Evolutionary conservation across 2,797 vertebrate genomes (phyloP).

Genomic region (Sardinella longiceps): DNA sequence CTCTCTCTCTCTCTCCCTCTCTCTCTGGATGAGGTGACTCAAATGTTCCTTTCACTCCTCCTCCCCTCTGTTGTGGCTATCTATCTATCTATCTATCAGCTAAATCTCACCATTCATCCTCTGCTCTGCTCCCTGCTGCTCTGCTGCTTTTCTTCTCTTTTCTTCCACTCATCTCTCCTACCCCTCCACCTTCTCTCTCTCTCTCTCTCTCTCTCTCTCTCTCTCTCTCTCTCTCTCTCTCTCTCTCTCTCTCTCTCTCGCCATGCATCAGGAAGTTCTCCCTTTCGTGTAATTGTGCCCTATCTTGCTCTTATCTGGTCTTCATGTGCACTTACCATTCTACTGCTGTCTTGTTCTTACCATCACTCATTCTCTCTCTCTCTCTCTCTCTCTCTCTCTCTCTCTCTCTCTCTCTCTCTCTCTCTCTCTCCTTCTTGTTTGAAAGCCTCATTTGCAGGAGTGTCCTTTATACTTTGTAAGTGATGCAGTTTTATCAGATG

Average conservation of each 20-base stretch:
- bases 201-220: not conserved
- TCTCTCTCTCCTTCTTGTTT: not conserved
- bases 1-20: constrained; percentile 15
- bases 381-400: not conserved
- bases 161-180: not conserved
- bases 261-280: constrained; percentile 31
- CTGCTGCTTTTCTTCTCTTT: constrained; percentile 11
- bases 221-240: not conserved
- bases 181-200: not conserved
- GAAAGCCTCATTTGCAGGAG: not conserved
- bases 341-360: constrained; percentile 15
- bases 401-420: not conserved
- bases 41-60: constrained; percentile 32
- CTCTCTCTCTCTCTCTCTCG: not conserved
- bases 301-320: constrained; percentile 30
- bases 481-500: not conserved
- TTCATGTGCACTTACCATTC: not conserved
- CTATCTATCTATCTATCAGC: constrained; percentile 17
- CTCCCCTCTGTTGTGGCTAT: constrained; percentile 18
- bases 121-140: not conserved
- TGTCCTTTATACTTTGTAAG: not conserved
- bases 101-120: not conserved
- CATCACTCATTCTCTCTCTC: not conserved
- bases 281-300: constrained; percentile 12
- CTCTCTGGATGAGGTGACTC: constrained; percentile 20